A percentile compares a stretch with the other conserved stretches of the same genome.
These are phyloP conservation scores for Axea sp. DNA, from an alignment of 2,888 invertebrate species.

Conservation along the genomic window DNA sequence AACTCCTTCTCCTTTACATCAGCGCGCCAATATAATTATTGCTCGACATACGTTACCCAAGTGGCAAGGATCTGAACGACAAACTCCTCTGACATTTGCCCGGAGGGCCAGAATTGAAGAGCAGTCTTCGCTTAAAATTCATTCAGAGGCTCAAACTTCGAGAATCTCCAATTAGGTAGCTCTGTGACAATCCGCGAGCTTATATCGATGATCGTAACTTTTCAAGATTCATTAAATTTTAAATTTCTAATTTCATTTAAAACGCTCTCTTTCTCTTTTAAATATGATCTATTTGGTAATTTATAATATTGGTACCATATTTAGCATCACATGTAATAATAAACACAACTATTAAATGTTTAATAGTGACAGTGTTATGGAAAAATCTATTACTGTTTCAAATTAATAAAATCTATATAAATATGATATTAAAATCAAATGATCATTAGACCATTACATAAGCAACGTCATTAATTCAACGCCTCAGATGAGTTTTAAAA, in stretches of 20 bases:
- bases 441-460: conserved; percentile 35
- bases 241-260: conserved; percentile 37
- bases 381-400: too few species aligned
- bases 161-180: conserved; percentile 74
- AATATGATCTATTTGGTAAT: too few species aligned
- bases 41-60: conserved; percentile 72
- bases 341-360: too few species aligned
- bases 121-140: conserved; percentile 72
- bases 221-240: conserved; percentile 61
- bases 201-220: conserved; percentile 61
- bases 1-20: conserved; percentile 61
- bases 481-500: conserved; percentile 67
- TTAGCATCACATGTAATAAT: too few species aligned
- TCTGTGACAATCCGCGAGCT: conserved; percentile 62
- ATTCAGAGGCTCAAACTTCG: conserved; percentile 71
- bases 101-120: conserved; percentile 72
- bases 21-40: conserved; percentile 73
- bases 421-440: too few species aligned
- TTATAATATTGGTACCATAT: too few species aligned
- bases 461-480: conserved; percentile 32
- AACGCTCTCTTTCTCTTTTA: too few species aligned
- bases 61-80: conserved; percentile 63
- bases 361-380: too few species aligned
- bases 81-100: conserved; percentile 66
- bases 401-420: too few species aligned